Base-by-base conservation (phyloP, 2,888 invertebrate genomes). In the Blera fallax region DNA sequence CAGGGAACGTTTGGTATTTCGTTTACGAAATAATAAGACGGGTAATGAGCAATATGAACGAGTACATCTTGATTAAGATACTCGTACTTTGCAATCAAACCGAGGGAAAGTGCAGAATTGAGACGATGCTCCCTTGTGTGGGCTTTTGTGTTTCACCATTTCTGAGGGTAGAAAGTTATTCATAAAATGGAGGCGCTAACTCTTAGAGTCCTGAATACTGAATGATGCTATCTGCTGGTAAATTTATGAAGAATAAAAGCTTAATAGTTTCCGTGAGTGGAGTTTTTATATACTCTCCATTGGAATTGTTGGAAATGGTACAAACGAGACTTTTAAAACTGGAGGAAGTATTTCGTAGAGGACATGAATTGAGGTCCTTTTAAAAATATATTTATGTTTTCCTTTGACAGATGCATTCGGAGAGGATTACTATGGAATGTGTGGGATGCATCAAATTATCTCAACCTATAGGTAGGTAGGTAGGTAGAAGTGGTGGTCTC, bases 11-110 rank as follows among this genome's bases (percentile, higher is more conserved):
- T 27, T 58, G 4, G 24, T 40, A 21, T 6, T 48, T 2, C 34
- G 21, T 34, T 24, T 21, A 45, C 37, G 78, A 62, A 48, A 60
- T 56, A 40, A 64, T 54, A 45, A 62, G 70, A 16, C 62, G 21
- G 60, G 43, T 78, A 70, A 78, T 78, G 70, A 70, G 78, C 62
- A 77, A 37, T 58, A 56, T 48, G 43, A 43, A 34, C 24, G 6
- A 11, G 3, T 50, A 52, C 48, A 37, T 45, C 56, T 77, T 77
- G 77, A 77, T 67, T 58, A 60, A 40, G 77, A 50, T 60, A 45
- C 64, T 45, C 32, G 2, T 40, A 32, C 54, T 58, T 48, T 40
- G 76, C 50, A 58, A 60, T 58, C 50, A 58, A 29, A 27, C 45
- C 24, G 8, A 37, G 29, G 29, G 10, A 52, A 56, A 70, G 56